These are phyloP conservation scores for Rhinophrynus dorsalis DNA, from an alignment of 2,797 vertebrate genomes.

Conservation along the genomic window DNA sequence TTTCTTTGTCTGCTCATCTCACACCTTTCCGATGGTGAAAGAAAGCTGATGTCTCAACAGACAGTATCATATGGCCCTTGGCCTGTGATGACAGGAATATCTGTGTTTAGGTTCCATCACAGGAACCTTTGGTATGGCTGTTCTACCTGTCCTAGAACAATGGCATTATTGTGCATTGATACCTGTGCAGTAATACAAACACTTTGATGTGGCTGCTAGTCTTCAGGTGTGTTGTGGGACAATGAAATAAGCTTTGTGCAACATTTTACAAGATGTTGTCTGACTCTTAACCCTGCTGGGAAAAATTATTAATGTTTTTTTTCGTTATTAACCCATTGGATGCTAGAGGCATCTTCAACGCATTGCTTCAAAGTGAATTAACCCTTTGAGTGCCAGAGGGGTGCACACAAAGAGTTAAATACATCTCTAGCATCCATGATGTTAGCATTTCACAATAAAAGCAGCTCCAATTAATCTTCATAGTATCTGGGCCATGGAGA, in stretches of 20 bases:
- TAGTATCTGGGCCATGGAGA: no score
- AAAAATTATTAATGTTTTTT: no score
- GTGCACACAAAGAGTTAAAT: no score
- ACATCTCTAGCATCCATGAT: no score
- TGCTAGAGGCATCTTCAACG: no score
- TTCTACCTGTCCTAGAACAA: background rate
- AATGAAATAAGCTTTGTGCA: conserved; percentile 9
- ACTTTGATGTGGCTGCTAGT: background rate
- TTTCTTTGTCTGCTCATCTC: background rate
- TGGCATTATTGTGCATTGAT: background rate
- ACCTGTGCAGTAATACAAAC: background rate
- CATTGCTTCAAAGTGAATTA: no score
- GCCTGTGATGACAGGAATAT: background rate
- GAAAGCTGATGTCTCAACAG: background rate
- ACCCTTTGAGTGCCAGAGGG: no score
- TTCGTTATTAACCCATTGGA: no score
- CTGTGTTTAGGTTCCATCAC: background rate
- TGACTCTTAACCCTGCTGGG: no score
- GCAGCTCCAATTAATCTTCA: no score
- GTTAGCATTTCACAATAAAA: no score
- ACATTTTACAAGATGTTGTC: no score
- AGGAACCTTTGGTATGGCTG: background rate
- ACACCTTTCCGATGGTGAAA: background rate
- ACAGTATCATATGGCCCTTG: background rate
- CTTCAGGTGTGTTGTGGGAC: background rate